These are phyloP conservation scores for Harpagus bidentatus DNA, from an alignment of 2,113 vertebrate genomes.

Conservation along the genomic window DNA sequence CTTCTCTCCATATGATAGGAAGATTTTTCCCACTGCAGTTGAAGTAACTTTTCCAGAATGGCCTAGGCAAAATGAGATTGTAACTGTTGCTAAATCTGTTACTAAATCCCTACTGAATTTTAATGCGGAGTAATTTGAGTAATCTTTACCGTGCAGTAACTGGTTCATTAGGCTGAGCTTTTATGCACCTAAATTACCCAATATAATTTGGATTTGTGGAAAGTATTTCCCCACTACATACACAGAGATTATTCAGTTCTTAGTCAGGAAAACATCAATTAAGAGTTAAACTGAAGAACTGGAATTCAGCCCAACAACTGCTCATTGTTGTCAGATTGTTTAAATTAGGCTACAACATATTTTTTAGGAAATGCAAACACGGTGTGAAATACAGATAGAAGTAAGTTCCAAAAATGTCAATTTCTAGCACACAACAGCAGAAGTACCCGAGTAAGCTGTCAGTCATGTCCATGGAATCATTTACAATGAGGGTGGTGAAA, in stretches of 20 bases:
- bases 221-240: background rate
- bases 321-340: background rate
- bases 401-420: background rate
- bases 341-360: background rate
- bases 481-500: background rate
- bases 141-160: background rate
- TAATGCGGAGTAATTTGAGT: background rate
- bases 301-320: background rate
- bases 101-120: background rate
- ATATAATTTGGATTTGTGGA: background rate
- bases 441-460: background rate
- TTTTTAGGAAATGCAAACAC: background rate
- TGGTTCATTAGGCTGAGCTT: background rate
- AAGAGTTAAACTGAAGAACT: background rate
- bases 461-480: background rate
- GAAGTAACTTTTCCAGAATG: background rate
- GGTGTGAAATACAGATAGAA: background rate
- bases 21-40: background rate
- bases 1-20: background rate
- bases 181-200: background rate
- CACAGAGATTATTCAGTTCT: background rate
- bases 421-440: background rate
- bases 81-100: background rate
- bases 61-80: background rate
- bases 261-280: conserved; percentile 15